Evolutionary conservation across 2,888 invertebrate genomes (phyloP).

Genomic region (Marasmarcha lunaedactyla): DNA sequence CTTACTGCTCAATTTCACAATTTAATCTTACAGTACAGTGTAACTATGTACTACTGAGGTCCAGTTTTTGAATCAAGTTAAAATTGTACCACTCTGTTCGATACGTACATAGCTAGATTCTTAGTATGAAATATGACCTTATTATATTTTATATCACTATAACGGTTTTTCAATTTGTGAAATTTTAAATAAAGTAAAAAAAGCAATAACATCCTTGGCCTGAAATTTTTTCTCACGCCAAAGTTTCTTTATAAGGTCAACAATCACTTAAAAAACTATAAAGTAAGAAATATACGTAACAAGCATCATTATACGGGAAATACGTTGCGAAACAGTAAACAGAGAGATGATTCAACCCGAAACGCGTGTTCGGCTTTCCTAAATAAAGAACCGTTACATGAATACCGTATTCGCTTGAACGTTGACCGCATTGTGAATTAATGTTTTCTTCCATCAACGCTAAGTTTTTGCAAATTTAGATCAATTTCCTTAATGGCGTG

Average conservation of each 20-base stretch:
- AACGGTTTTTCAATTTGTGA: no score
- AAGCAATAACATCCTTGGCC: neutral
- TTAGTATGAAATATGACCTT: no score
- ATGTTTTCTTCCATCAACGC: constrained; percentile 32
- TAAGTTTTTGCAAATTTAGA: constrained; percentile 25
- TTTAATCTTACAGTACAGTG: no score
- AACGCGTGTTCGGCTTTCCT: constrained; percentile 47
- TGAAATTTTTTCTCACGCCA: neutral
- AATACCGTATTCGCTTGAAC: constrained; percentile 43
- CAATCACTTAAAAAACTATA: neutral
- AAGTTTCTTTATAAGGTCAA: neutral
- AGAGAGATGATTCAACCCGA: constrained; percentile 46
- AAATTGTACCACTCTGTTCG: no score
- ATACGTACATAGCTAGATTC: no score
- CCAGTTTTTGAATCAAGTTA: no score
- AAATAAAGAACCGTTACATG: constrained; percentile 55
- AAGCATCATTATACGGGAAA: constrained; percentile 28
- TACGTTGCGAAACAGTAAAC: constrained; percentile 27
- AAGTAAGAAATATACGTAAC: neutral
- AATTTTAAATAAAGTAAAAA: no score
- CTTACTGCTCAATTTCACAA: constrained; percentile 30
- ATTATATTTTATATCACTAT: no score
- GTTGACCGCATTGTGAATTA: constrained; percentile 44
- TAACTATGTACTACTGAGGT: no score
- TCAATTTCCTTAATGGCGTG: constrained; percentile 22